Conservation (phyloP, 92 coral and sea anemone genomes). For the Heliopora coerulea region DNA sequence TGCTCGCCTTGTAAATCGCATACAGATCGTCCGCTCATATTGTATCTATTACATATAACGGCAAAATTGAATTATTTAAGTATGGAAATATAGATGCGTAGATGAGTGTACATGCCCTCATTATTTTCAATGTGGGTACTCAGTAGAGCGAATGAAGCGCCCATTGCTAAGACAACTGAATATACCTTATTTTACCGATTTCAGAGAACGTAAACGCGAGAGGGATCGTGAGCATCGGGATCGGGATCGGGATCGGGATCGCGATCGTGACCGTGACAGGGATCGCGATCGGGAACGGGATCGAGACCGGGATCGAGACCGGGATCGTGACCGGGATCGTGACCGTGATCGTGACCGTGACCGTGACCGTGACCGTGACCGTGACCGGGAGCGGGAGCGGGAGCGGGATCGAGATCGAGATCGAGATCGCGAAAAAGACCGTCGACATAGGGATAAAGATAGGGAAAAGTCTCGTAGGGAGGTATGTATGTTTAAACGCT, state of each 20-base stretch:
- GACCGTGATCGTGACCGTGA: background rate
- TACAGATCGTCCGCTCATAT: too few species aligned
- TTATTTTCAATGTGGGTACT: too few species aligned
- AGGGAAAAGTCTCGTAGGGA: constrained; percentile 64
- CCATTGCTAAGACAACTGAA: too few species aligned
- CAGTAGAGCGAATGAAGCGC: too few species aligned
- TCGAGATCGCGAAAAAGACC: constrained; percentile 73
- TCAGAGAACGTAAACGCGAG: constrained; percentile 37
- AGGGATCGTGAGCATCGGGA: constrained; percentile 10
- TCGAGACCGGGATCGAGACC: constrained; percentile 1
- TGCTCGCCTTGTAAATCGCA: too few species aligned
- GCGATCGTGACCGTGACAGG: constrained; percentile 13
- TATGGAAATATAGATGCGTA: too few species aligned
- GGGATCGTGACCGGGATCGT: constrained; percentile 11
- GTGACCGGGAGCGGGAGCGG: constrained; percentile 41
- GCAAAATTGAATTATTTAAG: too few species aligned
- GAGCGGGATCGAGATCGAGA: constrained; percentile 76
- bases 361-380: constrained; percentile 44
- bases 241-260: constrained; percentile 9
- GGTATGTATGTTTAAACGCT: background rate
- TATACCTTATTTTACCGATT: background rate
- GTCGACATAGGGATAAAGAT: constrained; percentile 79
- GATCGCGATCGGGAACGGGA: background rate
- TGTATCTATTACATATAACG: too few species aligned
- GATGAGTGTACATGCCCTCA: too few species aligned